Evolutionary conservation across 2,113 vertebrate species (phyloP), one percentile per base, ranked within the genome.

Genomic region (Helogale parvula): DNA sequence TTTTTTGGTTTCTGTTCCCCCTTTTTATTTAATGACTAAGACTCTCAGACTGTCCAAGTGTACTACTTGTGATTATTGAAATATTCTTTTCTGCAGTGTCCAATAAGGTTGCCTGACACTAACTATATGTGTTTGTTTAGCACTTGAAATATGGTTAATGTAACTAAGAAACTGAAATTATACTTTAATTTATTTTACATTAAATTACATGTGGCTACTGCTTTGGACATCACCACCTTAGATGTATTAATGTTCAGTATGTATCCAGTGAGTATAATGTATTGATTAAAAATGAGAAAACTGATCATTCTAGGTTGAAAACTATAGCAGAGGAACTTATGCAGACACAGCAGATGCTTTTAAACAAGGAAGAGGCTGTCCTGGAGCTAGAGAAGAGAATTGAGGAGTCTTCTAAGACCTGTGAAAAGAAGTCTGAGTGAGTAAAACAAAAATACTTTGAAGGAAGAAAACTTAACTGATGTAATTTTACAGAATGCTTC

Each of bases 341-440:
- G 27, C 98, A 99, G 95, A 99, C 99, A 66, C 99, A 99, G 98
- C 99, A 99, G 98, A 99, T 98, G 54, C 99, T 99, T 87, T 85
- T 98, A 94, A 99, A 98, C 76, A 99, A 99, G 98, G 99, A 99
- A 50, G 99, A 99, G 2, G 98, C 99, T 81, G 99, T 99, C 11
- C 94, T 99, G 31, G 99, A 99, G 82, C 98, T 99, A 66, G 99
- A 99, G 95, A 98, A 98, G 90, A 99, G 99, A 98, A 99, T 99
- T 90, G 99, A 99, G 94, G 99, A 99, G 96, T 99, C 99, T 3
- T 98, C 99, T 97, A 99, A 99, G 95, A 99, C 98, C 21, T 98
- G 98, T 21, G 99, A 99, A 97, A 99, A 99, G 98, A 99, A 99
- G 95, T 99, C 99, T 94, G 99, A 99, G 99, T 99, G 98, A 98